Evolutionary conservation across 2,797 vertebrate genomes (phyloP), one percentile per base, ranked within the genome.

Genomic region (Pseudochromis fuscus): DNA sequence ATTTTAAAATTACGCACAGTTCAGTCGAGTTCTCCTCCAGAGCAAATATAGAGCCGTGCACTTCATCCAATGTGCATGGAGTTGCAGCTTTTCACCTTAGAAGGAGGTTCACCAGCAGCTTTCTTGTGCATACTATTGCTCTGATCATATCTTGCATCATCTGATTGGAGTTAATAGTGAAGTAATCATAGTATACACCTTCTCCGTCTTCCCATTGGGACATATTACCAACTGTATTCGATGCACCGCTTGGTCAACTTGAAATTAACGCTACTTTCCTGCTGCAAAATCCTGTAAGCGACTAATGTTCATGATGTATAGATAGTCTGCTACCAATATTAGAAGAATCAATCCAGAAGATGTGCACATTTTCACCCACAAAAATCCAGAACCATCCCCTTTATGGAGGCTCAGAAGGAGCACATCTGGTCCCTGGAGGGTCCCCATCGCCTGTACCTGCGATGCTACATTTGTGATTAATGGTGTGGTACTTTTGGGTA

Each of bases 1-100:
- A 76, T 71, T 80, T 66, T 71, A 60, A 86, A 85, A 70, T 55
- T 5, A 66, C 59, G 62, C 59, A 72, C 50, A 64, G 59, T 31
- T 25, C 48, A 71, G 51, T 50, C 35, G 31, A 50, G 28, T 53
- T 70, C 70, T 69, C 40, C 46, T 62, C 48, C 23, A 64, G 61
- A 58, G 58, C 65, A 57, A n/a, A n/a, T 28, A 61, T 44, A 65
- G 25, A 45, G 30, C 24, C 44, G 5, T 44, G 28, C 27, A 70
- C 31, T 67, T 68, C 42, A 55, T 53, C 57, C 53, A 53, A 12
- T 2, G 33, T 51, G 25, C 37, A 53, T 35, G 19, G 33, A 48
- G 35, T 24, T 46, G 61, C 4, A 27, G 40, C 37, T 48, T 75
- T 64, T 65, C 21, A 30, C 52, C n/a, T 66, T 52, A 42, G 7